Conservation (phyloP, 2,888 invertebrate genomes). For the Sarcophaga subvicina region DNA sequence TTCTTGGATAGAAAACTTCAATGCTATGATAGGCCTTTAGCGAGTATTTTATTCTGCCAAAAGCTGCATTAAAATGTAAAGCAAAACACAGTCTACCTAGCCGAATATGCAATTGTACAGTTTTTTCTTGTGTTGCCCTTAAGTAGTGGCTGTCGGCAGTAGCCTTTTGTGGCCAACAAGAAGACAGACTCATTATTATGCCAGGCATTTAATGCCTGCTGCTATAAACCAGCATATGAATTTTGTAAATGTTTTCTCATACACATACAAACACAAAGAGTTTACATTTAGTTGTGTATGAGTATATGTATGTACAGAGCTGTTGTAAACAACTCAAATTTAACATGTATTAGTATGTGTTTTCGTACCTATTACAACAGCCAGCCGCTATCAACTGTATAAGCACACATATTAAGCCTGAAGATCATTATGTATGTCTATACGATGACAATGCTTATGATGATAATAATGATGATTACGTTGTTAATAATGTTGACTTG, state of each 20-base stretch:
- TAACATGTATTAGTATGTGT: slow-evolving; percentile 22
- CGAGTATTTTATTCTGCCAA: no score
- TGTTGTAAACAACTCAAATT: slow-evolving; percentile 36
- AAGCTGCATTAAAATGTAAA: no score
- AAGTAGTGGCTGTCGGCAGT: slow-evolving; percentile 4
- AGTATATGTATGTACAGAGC: not conserved
- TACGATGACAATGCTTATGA: not conserved
- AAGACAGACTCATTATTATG: slow-evolving; percentile 50
- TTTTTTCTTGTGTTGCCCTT: slow-evolving; percentile 9
- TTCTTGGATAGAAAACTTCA: no score
- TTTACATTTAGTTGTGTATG: not conserved
- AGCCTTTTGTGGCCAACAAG: slow-evolving; percentile 17
- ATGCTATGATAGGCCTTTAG: no score
- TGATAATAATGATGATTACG: slow-evolving; percentile 18
- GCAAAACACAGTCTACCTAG: no score
- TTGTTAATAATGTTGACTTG: slow-evolving; percentile 10
- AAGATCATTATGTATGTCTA: slow-evolving; percentile 10
- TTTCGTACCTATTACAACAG: no score
- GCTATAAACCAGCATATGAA: not conserved
- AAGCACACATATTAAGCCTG: slow-evolving; percentile 41
- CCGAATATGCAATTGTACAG: not conserved
- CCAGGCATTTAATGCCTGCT: slow-evolving; percentile 52
- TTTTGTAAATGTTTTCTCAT: not conserved
- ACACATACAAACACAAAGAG: not conserved
- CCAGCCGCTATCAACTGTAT: no score